These are phyloP conservation scores for Xylocampa areola DNA, from an alignment of 2,888 invertebrate species.

Conservation along the genomic window DNA sequence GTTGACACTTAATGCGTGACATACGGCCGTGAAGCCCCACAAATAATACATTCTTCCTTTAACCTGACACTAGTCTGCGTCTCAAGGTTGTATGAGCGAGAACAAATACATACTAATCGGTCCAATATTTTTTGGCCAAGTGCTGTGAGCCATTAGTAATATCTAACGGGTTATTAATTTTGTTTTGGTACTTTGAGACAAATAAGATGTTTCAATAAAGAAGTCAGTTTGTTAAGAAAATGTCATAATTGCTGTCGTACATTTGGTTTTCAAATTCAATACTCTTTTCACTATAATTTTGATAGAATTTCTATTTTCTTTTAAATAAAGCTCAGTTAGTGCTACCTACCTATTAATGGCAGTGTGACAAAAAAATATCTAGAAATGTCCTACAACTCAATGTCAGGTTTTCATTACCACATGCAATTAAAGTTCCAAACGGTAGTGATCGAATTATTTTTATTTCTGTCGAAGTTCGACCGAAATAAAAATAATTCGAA, in stretches of 20 bases:
- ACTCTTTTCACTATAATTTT: neutral
- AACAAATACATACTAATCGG: constrained; percentile 34
- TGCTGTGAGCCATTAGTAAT: constrained; percentile 37
- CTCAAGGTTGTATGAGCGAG: constrained; percentile 33
- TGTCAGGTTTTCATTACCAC: constrained; percentile 8
- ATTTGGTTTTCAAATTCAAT: neutral
- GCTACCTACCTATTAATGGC: constrained; percentile 39
- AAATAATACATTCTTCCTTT: constrained; percentile 48
- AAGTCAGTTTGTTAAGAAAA: constrained; percentile 27
- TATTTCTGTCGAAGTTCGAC: too few species aligned
- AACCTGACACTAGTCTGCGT: constrained; percentile 23
- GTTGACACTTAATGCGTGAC: constrained; percentile 62
- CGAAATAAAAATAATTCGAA: too few species aligned
- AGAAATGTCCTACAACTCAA: constrained; percentile 5
- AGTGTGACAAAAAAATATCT: constrained; percentile 34
- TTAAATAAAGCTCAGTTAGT: constrained; percentile 7
- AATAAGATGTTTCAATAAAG: constrained; percentile 21
- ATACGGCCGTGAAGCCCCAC: constrained; percentile 53
- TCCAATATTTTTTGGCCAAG: constrained; percentile 55
- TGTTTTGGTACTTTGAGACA: constrained; percentile 41
- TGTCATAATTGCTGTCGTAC: neutral
- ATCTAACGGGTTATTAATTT: constrained; percentile 43
- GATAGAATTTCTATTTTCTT: neutral
- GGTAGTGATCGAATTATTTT: neutral
- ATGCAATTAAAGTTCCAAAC: constrained; percentile 20